Conservation (phyloP, 92 coral and sea anemone genomes). For the Phymanthus crucifer region DNA sequence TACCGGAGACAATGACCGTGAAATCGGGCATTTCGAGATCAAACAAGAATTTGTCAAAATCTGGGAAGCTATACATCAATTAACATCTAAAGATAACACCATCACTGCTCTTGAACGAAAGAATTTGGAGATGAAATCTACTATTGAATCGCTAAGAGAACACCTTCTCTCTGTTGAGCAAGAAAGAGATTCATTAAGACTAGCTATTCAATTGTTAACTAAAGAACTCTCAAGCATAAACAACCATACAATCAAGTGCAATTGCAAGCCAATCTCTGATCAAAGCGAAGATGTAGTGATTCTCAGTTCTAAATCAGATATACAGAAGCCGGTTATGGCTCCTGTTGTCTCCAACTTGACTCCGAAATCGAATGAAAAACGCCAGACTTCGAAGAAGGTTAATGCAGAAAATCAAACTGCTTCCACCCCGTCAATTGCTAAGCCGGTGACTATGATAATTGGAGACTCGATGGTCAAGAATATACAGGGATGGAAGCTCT, state of each 20-base stretch:
- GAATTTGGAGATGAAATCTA: neutral
- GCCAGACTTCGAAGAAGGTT: no score
- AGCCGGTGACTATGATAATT: neutral
- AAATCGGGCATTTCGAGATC: neutral
- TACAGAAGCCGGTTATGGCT: no score
- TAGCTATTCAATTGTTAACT: constrained; percentile 10
- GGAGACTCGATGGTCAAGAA: constrained; percentile 22
- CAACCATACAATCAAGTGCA: no score
- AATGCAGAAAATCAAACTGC: no score
- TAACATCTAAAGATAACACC: neutral
- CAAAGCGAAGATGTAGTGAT: no score
- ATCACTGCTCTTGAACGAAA: neutral
- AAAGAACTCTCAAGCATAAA: neutral
- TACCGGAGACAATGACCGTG: neutral
- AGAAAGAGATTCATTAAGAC: constrained; percentile 22
- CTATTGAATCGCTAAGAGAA: constrained; percentile 1
- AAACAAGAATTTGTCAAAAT: neutral
- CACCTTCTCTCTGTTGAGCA: neutral
- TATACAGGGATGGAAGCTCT: constrained; percentile 14
- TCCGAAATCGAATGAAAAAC: no score
- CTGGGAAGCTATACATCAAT: neutral
- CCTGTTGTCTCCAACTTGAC: no score
- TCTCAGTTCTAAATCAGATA: no score
- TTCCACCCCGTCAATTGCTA: no score
- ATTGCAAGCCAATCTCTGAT: no score